Evolutionary conservation across 2,888 invertebrate species (phyloP), one percentile per base, ranked within the genome.

Genomic region (Itoplectis maculator): DNA sequence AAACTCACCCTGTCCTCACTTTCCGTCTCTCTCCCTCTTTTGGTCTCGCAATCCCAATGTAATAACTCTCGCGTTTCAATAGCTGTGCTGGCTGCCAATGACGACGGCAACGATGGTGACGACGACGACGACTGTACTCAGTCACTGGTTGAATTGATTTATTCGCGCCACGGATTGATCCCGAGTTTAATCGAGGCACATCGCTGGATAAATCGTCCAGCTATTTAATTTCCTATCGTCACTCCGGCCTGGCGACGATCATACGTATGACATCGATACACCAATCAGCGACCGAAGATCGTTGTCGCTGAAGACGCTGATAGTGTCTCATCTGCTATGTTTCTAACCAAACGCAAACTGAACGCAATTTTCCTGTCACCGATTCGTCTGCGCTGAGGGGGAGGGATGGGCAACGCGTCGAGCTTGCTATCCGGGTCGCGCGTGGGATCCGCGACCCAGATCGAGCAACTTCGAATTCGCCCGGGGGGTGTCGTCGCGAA

Each of bases 381-480:
- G 59, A n/a, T n/a, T 79, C 74, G 49, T 72, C 47, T 59, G 66
- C 69, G 63, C 72, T 68, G 56, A 51, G 76, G 56, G 59, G 63
- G 15, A 5, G 29, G 29, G 29, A 5, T 2, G 29, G 29, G 29
- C 3, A 5, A 29, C 3, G 29, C n/a, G n/a, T n/a, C n/a, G 29
- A 29, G 5, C 77, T 72, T 80, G 83, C 84, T 86, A 87, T 87
- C 79, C 84, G 68, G 86, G 82, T 86, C 77, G 85, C 65, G 70
- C 29, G 29, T n/a, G 37, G 63, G 76, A 75, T 85, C 82, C 75
- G 83, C 84, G 87, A 88, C 87, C 88, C 79, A 86, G 83, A 86
- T 87, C 76, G 73, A 45, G 72, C 51, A 72, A 63, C 81, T 81
- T 72, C 72, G 59, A 70, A 75, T 70, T 79, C 82, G 65, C 65